Percentiles rank a stretch among this genome's conserved stretches.
Evolutionary conservation across 2,888 invertebrate genomes (phyloP).

Genomic region (Melinopterus prodromus): DNA sequence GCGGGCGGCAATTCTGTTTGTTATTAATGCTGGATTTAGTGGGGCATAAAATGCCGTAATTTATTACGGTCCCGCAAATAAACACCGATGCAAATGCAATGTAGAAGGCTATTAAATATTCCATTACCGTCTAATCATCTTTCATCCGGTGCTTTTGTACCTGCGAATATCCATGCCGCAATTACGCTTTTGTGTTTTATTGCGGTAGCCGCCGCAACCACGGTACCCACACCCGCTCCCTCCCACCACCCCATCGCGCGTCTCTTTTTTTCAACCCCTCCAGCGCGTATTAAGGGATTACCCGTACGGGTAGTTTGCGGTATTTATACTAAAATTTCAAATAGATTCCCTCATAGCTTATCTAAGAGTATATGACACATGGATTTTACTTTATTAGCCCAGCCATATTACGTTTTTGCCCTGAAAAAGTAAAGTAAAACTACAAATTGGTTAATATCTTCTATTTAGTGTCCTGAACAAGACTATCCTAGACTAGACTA

Average conservation of each 20-base stretch:
- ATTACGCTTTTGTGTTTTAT: conserved; percentile 4
- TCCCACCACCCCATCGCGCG: background rate
- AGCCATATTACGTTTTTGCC: no score
- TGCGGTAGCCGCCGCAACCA: background rate
- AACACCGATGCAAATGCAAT: conserved; percentile 36
- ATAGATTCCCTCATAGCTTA: background rate
- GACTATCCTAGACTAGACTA: no score
- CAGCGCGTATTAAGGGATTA: background rate
- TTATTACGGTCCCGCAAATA: conserved; percentile 37
- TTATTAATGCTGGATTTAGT: conserved; percentile 37
- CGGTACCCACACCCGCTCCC: background rate
- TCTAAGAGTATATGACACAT: background rate
- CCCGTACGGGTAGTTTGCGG: background rate
- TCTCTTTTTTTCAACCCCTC: background rate
- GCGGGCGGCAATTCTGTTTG: conserved; percentile 24
- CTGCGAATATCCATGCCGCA: background rate
- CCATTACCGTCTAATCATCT: conserved; percentile 40
- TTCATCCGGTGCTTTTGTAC: conserved; percentile 33
- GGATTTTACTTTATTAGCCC: background rate
- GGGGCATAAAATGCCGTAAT: conserved; percentile 35
- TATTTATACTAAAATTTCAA: background rate
- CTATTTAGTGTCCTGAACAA: no score
- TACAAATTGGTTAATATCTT: no score
- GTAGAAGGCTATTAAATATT: conserved; percentile 35
- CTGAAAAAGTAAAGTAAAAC: no score